Evolutionary conservation across 2,797 vertebrate genomes (phyloP).

Genomic region (Orientallactaga sibirica): DNA sequence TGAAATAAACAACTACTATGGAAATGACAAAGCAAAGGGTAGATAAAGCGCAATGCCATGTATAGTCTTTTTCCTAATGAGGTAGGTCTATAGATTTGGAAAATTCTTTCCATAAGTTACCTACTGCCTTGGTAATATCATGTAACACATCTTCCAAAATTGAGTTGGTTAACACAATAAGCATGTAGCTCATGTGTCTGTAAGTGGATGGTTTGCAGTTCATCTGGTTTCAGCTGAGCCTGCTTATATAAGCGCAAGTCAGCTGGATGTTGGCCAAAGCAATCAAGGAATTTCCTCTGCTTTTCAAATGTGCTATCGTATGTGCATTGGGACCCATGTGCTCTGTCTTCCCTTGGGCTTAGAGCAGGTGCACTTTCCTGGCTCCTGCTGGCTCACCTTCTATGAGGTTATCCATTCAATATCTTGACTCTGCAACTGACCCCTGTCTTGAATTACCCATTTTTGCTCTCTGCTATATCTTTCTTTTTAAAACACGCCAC

Average conservation of each 20-base stretch:
- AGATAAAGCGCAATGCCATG: too few species aligned
- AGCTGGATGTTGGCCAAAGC: constrained; percentile 29
- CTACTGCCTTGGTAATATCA: neutral
- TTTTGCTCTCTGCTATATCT: neutral
- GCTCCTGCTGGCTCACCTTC: neutral
- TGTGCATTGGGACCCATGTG: neutral
- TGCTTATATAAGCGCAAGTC: neutral
- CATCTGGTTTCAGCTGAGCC: neutral
- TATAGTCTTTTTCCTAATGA: neutral
- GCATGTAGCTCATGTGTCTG: neutral
- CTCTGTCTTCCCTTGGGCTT: neutral
- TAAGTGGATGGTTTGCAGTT: neutral
- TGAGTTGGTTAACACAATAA: constrained; percentile 1
- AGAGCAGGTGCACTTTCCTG: neutral
- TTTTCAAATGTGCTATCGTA: neutral
- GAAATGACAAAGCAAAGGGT: constrained; percentile 21
- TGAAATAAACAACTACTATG: neutral
- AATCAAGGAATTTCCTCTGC: neutral
- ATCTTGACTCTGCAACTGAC: neutral
- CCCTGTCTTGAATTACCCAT: neutral
- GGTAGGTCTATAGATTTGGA: neutral
- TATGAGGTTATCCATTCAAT: neutral
- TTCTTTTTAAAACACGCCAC: neutral
- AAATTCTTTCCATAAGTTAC: too few species aligned
- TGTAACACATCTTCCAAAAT: neutral